Conservation (phyloP, 2,113 vertebrate genomes). For the Aptenodytes forsteri region DNA sequence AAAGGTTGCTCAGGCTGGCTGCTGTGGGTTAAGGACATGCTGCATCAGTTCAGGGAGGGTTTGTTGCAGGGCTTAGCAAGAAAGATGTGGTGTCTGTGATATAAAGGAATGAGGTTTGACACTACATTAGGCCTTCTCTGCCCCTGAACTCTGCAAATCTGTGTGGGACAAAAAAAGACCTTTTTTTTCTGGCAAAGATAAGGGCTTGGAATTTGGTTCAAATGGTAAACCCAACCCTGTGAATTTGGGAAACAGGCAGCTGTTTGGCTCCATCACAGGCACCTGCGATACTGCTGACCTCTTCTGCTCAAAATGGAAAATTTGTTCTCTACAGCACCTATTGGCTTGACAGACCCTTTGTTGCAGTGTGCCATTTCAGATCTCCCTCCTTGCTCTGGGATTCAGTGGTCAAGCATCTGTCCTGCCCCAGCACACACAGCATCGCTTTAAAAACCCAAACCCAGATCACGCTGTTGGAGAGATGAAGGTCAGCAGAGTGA, state of each 20-base stretch:
- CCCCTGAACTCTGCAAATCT: neutral
- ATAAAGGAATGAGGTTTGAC: neutral
- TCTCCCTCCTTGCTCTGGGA: neutral
- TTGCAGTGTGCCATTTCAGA: neutral
- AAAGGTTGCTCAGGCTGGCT: neutral
- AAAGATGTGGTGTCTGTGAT: neutral
- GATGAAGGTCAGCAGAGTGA: neutral
- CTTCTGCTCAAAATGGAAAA: neutral
- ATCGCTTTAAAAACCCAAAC: neutral
- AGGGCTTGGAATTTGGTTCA: neutral
- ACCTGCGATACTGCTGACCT: neutral
- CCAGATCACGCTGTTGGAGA: fast-evolving
- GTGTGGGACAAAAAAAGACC: neutral
- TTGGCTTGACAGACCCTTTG: neutral
- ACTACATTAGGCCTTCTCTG: neutral
- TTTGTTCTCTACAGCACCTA: neutral
- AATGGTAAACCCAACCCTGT: neutral
- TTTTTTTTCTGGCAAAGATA: neutral
- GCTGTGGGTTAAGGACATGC: neutral
- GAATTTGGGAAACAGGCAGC: neutral
- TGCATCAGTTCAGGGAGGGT: neutral
- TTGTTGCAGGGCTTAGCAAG: neutral
- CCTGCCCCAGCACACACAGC: neutral
- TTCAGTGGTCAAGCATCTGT: neutral
- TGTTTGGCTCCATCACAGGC: neutral